A percentile compares a stretch with the other conserved stretches of the same genome.
Conservation (phyloP, 2,113 vertebrate genomes). For the Talpa occidentalis region DNA sequence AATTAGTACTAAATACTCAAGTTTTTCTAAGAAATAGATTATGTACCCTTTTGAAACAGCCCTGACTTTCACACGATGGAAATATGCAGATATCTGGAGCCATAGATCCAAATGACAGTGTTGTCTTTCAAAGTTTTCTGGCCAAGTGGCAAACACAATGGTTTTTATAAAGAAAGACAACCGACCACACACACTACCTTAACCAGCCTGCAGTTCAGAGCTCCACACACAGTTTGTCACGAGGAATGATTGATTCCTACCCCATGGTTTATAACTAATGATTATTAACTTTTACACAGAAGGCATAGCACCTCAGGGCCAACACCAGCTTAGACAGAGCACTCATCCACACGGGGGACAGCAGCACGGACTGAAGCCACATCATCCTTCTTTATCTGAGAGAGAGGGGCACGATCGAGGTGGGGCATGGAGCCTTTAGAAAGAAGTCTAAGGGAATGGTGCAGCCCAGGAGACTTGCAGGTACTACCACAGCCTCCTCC, state of each 20-base stretch:
- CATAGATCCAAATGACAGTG: background rate
- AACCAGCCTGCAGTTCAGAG: constrained; percentile 26
- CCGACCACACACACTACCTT: background rate
- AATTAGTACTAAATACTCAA: background rate
- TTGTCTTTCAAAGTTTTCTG: constrained; percentile 49
- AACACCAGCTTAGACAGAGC: constrained; percentile 71
- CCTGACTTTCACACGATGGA: background rate
- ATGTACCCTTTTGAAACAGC: background rate
- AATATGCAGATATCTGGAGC: background rate
- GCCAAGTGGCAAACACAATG: background rate
- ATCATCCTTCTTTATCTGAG: constrained; percentile 78
- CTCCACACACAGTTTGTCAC: background rate
- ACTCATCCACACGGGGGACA: constrained; percentile 72
- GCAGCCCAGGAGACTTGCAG: constrained; percentile 84
- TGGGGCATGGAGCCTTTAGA: constrained; percentile 82
- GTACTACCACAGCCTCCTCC: constrained; percentile 83
- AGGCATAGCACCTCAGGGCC: constrained; percentile 41
- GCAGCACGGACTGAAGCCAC: constrained; percentile 76
- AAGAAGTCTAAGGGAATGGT: constrained; percentile 84
- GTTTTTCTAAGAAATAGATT: constrained; percentile 44
- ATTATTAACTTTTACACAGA: background rate
- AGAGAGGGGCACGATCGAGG: constrained; percentile 75
- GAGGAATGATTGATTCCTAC: constrained; percentile 23
- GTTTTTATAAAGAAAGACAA: background rate
- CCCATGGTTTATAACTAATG: background rate